phyloP scores from a whole-genome alignment of 2,888 invertebrate genomes.

The Eretmocerus hayati region DNA sequence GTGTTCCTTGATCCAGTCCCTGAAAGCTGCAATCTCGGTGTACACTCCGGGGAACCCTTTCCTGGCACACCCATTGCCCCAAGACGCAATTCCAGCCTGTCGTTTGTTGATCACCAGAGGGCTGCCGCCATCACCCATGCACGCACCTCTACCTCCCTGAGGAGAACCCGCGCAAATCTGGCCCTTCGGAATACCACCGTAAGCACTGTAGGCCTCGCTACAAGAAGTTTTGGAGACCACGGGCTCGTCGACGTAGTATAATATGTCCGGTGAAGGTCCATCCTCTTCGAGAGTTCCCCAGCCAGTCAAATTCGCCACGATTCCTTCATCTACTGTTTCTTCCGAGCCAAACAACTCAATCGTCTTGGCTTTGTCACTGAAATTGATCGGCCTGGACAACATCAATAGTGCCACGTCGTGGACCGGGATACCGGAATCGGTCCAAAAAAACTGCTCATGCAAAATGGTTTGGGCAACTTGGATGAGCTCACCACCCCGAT shows the following conservation, averaged over 20 bases:
- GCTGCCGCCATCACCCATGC: slow-evolving; percentile 51
- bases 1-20: slow-evolving; percentile 31
- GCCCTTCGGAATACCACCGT: slow-evolving; percentile 34
- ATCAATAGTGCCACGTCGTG: slow-evolving; percentile 56
- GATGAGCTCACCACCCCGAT: slow-evolving; percentile 49
- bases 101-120: slow-evolving; percentile 30
- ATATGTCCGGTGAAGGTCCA: slow-evolving; percentile 29
- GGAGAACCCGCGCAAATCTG: slow-evolving; percentile 55
- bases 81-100: slow-evolving; percentile 32
- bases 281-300: slow-evolving; percentile 30
- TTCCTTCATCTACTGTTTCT: slow-evolving; percentile 27
- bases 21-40: slow-evolving; percentile 50
- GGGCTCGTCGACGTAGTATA: slow-evolving; percentile 53
- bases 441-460: slow-evolving; percentile 51
- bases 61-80: slow-evolving; percentile 54
- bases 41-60: slow-evolving; percentile 46
- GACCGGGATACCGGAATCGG: slow-evolving; percentile 37
- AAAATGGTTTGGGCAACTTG: slow-evolving; percentile 46
- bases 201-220: slow-evolving; percentile 45
- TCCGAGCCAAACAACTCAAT: slow-evolving; percentile 46
- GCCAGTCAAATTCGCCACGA: slow-evolving; percentile 28
- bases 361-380: slow-evolving; percentile 47
- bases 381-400: slow-evolving; percentile 46
- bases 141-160: slow-evolving; percentile 49
- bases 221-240: slow-evolving; percentile 51